These are phyloP conservation scores for Grammomys dolichurus DNA, from an alignment of 2,113 vertebrate genomes.

Conservation along the genomic window DNA sequence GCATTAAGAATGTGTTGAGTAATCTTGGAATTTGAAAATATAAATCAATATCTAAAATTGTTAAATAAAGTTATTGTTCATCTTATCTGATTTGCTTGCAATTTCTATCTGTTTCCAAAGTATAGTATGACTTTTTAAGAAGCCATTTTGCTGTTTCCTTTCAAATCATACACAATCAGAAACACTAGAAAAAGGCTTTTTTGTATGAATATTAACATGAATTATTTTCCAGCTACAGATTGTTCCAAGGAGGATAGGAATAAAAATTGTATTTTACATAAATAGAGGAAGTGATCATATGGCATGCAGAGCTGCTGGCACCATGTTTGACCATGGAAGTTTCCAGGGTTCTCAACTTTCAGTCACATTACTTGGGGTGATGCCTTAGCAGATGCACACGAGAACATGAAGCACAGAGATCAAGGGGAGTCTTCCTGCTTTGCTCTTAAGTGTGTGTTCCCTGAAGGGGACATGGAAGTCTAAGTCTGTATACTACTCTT, in stretches of 20 bases:
- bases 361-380: constrained; percentile 8
- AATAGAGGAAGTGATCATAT: constrained; percentile 60
- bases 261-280: constrained; percentile 63
- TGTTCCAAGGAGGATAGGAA: constrained; percentile 58
- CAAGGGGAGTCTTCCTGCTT: background rate
- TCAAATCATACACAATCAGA: constrained; percentile 61
- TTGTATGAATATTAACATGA: constrained; percentile 7
- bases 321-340: background rate
- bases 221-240: constrained; percentile 63
- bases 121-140: constrained; percentile 35
- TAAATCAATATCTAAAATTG: constrained; percentile 54
- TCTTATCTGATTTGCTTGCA: constrained; percentile 3
- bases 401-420: constrained; percentile 4
- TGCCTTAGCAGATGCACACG: background rate
- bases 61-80: constrained; percentile 40
- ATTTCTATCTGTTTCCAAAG: constrained; percentile 60
- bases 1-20: background rate
- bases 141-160: constrained; percentile 57
- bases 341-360: constrained; percentile 59
- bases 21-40: background rate
- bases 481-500: background rate
- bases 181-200: constrained; percentile 57
- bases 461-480: background rate
- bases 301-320: constrained; percentile 15
- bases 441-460: background rate